Conservation (phyloP, 2,888 invertebrate genomes). For the Hyalella azteca region DNA sequence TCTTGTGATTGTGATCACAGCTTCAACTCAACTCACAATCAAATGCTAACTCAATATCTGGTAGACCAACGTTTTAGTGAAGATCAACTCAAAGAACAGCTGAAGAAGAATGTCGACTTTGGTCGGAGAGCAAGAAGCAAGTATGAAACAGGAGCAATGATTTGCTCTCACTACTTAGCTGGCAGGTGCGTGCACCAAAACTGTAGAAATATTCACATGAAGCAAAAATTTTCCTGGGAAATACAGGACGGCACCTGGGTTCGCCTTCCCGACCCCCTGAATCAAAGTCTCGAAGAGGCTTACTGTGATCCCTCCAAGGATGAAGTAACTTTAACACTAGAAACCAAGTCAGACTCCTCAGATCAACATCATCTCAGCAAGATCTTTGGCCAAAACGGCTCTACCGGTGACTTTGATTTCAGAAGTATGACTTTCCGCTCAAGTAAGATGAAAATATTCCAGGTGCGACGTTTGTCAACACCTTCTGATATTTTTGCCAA, state of each 20-base stretch:
- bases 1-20: constrained; percentile 43
- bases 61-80: not conserved
- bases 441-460: not conserved
- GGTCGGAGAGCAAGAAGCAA: constrained; percentile 2
- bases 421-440: constrained; percentile 24
- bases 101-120: constrained; percentile 38
- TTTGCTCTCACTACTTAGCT: constrained; percentile 42
- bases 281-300: constrained; percentile 40
- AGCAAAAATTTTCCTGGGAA: constrained; percentile 45
- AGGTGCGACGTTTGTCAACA: constrained; percentile 48
- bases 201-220: constrained; percentile 39
- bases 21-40: constrained; percentile 40
- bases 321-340: not conserved
- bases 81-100: not conserved
- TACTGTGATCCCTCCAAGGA: constrained; percentile 38
- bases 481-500: constrained; percentile 43
- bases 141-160: not conserved
- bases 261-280: constrained; percentile 32
- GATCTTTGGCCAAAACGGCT: not conserved
- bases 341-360: not conserved
- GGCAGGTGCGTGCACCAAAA: constrained; percentile 38
- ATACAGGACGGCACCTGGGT: constrained; percentile 39
- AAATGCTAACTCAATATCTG: not conserved
- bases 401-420: constrained; percentile 38
- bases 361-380: not conserved